phyloP scores from a whole-genome alignment of 92 coral and sea anemone genomes.

The Galaxea fascicularis region DNA sequence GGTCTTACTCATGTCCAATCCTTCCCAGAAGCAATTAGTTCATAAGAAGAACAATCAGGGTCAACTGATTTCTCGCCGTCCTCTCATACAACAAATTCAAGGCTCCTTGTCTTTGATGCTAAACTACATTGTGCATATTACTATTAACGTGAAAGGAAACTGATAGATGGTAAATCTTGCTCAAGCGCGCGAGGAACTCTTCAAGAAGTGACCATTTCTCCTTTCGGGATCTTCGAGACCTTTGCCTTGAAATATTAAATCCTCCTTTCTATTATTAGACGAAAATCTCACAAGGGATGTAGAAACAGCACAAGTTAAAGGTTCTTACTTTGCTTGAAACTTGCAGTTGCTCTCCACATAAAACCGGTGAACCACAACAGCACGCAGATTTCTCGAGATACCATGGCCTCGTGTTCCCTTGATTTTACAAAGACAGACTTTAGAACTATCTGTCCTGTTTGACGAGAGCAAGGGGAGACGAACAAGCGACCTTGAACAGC shows the following conservation, averaged over 20 bases:
- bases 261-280: too few species aligned
- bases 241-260: not conserved
- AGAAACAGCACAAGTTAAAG: not conserved
- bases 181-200: too few species aligned
- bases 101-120: too few species aligned
- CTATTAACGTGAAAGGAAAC: too few species aligned
- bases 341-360: not conserved
- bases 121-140: too few species aligned
- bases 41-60: too few species aligned
- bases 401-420: not conserved
- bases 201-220: too few species aligned
- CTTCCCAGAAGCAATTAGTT: not conserved
- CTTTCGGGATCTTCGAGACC: not conserved
- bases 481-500: not conserved
- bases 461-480: not conserved
- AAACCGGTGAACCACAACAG: not conserved
- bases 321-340: slow-evolving; percentile 12
- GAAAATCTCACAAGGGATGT: not conserved
- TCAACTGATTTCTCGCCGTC: too few species aligned
- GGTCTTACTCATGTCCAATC: not conserved
- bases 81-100: too few species aligned
- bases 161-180: too few species aligned
- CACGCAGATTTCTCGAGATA: not conserved
- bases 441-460: not conserved
- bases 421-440: not conserved